Conservation (phyloP, 2,797 vertebrate species). For the Pygocentrus nattereri region DNA sequence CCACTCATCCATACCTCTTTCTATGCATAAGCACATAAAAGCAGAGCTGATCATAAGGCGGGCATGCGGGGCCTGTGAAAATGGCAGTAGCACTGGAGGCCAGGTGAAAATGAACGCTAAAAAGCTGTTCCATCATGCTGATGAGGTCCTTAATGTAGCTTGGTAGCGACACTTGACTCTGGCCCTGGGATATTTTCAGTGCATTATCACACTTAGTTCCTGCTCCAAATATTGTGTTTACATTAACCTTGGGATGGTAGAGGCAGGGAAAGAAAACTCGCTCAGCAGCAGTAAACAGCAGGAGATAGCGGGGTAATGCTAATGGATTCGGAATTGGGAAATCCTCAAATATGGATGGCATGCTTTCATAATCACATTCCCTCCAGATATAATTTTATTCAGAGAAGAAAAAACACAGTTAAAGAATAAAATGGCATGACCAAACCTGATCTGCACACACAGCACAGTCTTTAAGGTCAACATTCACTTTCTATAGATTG, state of each 20-base stretch:
- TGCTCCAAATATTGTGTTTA: conserved; percentile 62
- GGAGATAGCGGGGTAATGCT: conserved; percentile 21
- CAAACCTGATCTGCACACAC: neutral
- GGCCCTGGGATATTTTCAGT: conserved; percentile 66
- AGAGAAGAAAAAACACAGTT: neutral
- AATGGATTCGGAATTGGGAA: conserved; percentile 35
- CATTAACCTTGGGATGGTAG: conserved; percentile 74
- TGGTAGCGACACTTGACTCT: conserved; percentile 54
- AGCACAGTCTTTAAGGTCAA: neutral
- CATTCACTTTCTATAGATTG: neutral
- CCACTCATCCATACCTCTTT: neutral
- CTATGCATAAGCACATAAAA: neutral
- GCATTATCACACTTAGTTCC: conserved; percentile 75
- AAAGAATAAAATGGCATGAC: conserved; percentile 7
- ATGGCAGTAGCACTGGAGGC: neutral
- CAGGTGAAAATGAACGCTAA: conserved; percentile 69
- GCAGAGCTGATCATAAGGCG: neutral
- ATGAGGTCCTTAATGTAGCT: conserved; percentile 59
- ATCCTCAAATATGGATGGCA: conserved; percentile 22
- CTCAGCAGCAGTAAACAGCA: conserved; percentile 19
- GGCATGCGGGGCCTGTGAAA: neutral
- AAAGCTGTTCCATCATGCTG: conserved; percentile 71
- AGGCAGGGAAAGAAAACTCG: conserved; percentile 37
- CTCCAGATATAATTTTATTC: conserved; percentile 17
- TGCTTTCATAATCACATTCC: conserved; percentile 35